Percentiles rank a stretch among this genome's conserved stretches.
phyloP scores from a whole-genome alignment of 2,113 vertebrate species.

The Galemys pyrenaicus region DNA sequence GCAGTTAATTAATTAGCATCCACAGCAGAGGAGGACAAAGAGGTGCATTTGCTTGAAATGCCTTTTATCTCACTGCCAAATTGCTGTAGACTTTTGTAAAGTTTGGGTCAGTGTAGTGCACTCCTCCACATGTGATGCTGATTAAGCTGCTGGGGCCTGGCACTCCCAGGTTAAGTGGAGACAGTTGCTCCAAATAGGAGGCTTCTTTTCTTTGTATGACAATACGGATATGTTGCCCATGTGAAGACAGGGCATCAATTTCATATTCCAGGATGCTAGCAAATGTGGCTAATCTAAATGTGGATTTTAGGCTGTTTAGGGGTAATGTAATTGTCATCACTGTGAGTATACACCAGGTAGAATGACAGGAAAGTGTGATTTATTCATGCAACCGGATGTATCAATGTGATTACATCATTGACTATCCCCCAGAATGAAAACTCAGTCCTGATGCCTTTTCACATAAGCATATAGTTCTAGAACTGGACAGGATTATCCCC shows the following conservation, averaged over 20 bases:
- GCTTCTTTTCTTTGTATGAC: neutral
- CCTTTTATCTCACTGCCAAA: slow-evolving; percentile 19
- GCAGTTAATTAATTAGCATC: slow-evolving; percentile 17
- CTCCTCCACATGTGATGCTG: neutral
- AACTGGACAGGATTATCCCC: neutral
- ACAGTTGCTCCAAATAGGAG: neutral
- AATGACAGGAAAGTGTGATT: neutral
- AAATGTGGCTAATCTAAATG: slow-evolving; percentile 4
- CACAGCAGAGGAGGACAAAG: slow-evolving; percentile 3
- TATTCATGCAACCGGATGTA: neutral
- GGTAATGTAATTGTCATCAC: neutral
- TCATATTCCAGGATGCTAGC: neutral
- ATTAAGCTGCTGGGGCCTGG: neutral
- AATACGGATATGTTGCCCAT: neutral
- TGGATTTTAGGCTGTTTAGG: slow-evolving; percentile 28
- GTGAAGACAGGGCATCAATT: neutral
- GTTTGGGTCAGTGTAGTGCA: neutral
- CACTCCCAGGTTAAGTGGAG: neutral
- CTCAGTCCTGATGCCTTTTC: neutral
- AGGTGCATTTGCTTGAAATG: neutral
- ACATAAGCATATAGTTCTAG: neutral
- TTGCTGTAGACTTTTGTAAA: neutral
- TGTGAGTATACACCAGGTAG: neutral
- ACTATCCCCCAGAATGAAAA: neutral
- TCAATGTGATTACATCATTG: neutral